Conservation (phyloP, 1,140 invertebrate genomes). For the Meloidogyne floridensis region DNA sequence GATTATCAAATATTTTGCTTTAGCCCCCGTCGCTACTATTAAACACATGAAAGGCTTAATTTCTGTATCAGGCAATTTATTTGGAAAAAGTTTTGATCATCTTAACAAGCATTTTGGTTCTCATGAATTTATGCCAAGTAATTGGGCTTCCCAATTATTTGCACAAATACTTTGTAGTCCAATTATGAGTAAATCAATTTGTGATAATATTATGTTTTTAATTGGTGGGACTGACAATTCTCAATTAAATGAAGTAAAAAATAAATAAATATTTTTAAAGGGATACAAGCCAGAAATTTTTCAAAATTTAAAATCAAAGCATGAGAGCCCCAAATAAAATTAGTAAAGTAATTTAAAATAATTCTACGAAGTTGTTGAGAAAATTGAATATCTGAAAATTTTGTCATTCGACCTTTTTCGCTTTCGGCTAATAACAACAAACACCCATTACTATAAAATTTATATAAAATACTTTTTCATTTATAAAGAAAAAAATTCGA, state of each 20-base stretch:
- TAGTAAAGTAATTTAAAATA: too few relatives aligned
- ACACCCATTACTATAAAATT: too few relatives aligned
- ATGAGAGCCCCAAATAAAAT: too few relatives aligned
- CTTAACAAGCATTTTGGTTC: slow-evolving; percentile 43
- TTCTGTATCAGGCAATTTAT: slow-evolving; percentile 45
- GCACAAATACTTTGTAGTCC: slow-evolving; percentile 40
- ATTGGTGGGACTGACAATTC: slow-evolving; percentile 50
- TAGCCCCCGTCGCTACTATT: slow-evolving; percentile 58
- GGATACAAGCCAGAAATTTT: too few relatives aligned
- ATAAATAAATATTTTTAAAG: too few relatives aligned
- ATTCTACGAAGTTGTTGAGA: too few relatives aligned
- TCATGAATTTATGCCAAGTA: slow-evolving; percentile 48
- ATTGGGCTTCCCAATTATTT: slow-evolving; percentile 43
- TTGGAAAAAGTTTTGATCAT: slow-evolving; percentile 30
- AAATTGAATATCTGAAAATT: too few relatives aligned
- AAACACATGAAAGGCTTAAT: slow-evolving; percentile 53
- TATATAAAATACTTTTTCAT: too few relatives aligned
- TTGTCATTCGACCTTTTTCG: too few relatives aligned
- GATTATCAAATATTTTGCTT: slow-evolving; percentile 60
- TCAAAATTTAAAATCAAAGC: too few relatives aligned
- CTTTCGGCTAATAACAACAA: too few relatives aligned
- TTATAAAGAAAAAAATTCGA: too few relatives aligned
- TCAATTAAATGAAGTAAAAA: slow-evolving; percentile 42
- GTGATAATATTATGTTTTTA: slow-evolving; percentile 51
- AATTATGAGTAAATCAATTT: slow-evolving; percentile 38